Evolutionary conservation across 2,888 invertebrate genomes (phyloP).

Genomic region (Nemapogon koenigi): DNA sequence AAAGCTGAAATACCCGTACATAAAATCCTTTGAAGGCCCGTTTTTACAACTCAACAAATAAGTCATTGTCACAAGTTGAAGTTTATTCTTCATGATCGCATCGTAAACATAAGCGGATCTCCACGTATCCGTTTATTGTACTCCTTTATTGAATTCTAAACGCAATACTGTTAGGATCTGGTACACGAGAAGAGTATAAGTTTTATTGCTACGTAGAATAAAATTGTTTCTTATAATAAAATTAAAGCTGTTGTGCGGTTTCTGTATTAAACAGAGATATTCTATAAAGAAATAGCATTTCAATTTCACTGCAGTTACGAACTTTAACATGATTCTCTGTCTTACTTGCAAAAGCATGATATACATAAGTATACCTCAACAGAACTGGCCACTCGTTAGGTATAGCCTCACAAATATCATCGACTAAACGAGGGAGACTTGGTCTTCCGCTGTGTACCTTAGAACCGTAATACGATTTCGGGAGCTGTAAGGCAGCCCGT

Average conservation of each 20-base stretch:
- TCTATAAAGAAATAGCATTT: conserved; percentile 6
- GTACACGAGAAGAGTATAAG: too few relatives aligned
- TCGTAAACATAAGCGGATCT: conserved; percentile 31
- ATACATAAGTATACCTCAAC: conserved; percentile 3
- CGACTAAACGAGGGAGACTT: too few relatives aligned
- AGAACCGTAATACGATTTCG: background rate
- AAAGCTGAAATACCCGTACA: too few relatives aligned
- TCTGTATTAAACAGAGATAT: too few relatives aligned
- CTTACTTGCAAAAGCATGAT: background rate
- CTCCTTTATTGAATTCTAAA: too few relatives aligned
- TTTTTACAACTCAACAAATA: conserved; percentile 46
- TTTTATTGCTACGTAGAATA: conserved; percentile 11
- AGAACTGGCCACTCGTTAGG: background rate
- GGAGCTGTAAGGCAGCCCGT: background rate
- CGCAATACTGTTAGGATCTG: too few relatives aligned
- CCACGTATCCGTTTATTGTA: conserved; percentile 30
- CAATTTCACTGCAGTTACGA: background rate
- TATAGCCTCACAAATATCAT: too few relatives aligned
- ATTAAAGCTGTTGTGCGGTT: too few relatives aligned
- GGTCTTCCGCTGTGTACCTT: too few relatives aligned
- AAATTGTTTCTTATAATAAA: too few relatives aligned
- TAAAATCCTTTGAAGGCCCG: too few relatives aligned
- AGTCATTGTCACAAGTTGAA: conserved; percentile 39
- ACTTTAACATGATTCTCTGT: too few relatives aligned
- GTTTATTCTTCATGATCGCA: conserved; percentile 32